Evolutionary conservation across 1,140 invertebrate genomes (phyloP).

Genomic region (Batillaria attramentaria): DNA sequence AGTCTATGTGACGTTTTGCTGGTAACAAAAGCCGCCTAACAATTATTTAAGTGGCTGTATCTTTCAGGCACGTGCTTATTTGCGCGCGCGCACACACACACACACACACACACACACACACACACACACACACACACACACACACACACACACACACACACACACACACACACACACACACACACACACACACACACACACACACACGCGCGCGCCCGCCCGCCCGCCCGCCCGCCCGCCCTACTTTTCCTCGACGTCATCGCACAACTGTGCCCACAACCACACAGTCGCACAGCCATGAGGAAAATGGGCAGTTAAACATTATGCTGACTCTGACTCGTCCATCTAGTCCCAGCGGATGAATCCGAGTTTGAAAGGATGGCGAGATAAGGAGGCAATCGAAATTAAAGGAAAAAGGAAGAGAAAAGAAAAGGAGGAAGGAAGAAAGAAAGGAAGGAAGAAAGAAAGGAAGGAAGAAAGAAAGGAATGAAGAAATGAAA

Average conservation of each 20-base stretch:
- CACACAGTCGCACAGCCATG: too few relatives aligned
- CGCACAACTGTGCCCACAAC: too few relatives aligned
- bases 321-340: too few relatives aligned
- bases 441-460: not conserved
- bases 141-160: not conserved
- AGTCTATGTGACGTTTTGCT: too few relatives aligned
- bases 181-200: not conserved
- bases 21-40: too few relatives aligned
- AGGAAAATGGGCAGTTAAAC: too few relatives aligned
- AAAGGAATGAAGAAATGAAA: not conserved
- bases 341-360: too few relatives aligned
- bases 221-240: too few relatives aligned
- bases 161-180: not conserved
- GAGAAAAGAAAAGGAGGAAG: not conserved
- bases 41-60: not conserved
- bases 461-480: not conserved
- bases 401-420: too few relatives aligned
- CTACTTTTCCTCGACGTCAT: too few relatives aligned
- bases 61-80: not conserved
- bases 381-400: too few relatives aligned
- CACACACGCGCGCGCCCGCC: not conserved
- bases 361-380: not conserved
- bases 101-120: not conserved
- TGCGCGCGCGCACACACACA: not conserved
- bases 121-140: conserved; percentile 6